These are phyloP conservation scores for Turritopsis rubra DNA, from an alignment of 30 jellyfish, hydroid and myxozoan genomes.

Conservation along the genomic window DNA sequence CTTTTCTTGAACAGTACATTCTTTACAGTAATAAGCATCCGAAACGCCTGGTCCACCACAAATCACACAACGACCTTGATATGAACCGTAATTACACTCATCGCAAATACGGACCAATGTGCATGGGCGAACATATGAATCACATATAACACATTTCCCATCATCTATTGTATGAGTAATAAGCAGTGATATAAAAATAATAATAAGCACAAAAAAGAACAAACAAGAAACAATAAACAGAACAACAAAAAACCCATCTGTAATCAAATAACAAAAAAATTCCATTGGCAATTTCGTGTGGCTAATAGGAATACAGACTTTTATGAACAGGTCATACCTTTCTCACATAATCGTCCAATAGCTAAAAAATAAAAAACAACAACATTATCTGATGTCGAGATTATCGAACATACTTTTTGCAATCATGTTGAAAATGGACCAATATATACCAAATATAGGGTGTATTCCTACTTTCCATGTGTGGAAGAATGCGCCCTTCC, in stretches of 20 bases:
- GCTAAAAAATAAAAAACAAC: constrained; percentile 50
- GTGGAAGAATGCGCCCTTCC: no score
- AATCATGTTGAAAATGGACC: no score
- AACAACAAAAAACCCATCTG: not conserved
- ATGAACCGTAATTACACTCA: constrained; percentile 98
- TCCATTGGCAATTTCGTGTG: no score
- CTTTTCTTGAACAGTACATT: constrained; percentile 95
- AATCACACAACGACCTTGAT: constrained; percentile 98
- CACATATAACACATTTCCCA: constrained; percentile 99
- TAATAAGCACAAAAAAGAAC: not conserved
- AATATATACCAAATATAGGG: no score
- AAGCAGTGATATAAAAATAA: not conserved
- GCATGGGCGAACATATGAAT: constrained; percentile 97
- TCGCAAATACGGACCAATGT: constrained; percentile 97
- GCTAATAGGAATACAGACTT: not conserved
- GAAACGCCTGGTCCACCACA: constrained; percentile 99
- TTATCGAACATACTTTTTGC: no score
- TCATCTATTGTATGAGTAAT: constrained; percentile 52
- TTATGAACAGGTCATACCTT: constrained; percentile 49
- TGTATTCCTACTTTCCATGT: no score
- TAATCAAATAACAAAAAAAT: no score
- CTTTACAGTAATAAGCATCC: constrained; percentile 97
- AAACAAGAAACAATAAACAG: constrained; percentile 2
- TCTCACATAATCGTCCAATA: constrained; percentile 97
- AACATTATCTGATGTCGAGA: no score